Percentiles rank a stretch among this genome's conserved stretches.
phyloP scores from a whole-genome alignment of 2,113 vertebrate species.

The Halichoerus grypus region DNA sequence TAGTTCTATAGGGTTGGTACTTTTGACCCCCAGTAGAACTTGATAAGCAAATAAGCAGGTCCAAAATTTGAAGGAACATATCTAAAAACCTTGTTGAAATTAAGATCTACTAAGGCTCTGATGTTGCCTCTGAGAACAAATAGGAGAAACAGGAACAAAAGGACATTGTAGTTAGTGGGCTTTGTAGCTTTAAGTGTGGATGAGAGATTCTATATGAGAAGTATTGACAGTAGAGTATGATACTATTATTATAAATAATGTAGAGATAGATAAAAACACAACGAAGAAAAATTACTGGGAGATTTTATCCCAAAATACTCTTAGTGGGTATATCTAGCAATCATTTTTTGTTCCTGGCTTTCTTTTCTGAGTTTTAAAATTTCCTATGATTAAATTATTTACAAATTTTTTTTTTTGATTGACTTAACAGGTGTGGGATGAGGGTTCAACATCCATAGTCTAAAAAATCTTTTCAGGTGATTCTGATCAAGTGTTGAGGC shows the following conservation, averaged over 20 bases:
- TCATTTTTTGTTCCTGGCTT: slow-evolving; percentile 3
- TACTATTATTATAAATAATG: background rate
- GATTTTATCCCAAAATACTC: background rate
- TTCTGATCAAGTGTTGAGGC: background rate
- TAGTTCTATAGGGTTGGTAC: background rate
- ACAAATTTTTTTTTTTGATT: background rate
- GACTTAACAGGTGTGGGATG: background rate
- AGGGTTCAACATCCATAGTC: background rate
- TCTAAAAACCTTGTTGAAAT: background rate
- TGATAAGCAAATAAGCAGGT: slow-evolving; percentile 54
- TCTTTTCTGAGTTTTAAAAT: slow-evolving; percentile 5
- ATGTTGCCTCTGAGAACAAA: slow-evolving; percentile 27
- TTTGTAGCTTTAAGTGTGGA: background rate
- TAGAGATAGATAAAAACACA: background rate
- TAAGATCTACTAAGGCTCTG: background rate
- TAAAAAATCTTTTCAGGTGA: background rate
- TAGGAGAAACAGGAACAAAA: background rate
- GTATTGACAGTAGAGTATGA: background rate
- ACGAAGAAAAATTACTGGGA: background rate
- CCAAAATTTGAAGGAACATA: background rate
- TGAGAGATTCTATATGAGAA: background rate
- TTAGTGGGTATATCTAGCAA: background rate
- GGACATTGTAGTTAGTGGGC: background rate
- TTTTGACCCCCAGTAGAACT: background rate
- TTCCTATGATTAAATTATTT: background rate